Evolutionary conservation across 2,797 vertebrate genomes (phyloP), one percentile per base, ranked within the genome.

Genomic region (Manis crassicaudata): DNA sequence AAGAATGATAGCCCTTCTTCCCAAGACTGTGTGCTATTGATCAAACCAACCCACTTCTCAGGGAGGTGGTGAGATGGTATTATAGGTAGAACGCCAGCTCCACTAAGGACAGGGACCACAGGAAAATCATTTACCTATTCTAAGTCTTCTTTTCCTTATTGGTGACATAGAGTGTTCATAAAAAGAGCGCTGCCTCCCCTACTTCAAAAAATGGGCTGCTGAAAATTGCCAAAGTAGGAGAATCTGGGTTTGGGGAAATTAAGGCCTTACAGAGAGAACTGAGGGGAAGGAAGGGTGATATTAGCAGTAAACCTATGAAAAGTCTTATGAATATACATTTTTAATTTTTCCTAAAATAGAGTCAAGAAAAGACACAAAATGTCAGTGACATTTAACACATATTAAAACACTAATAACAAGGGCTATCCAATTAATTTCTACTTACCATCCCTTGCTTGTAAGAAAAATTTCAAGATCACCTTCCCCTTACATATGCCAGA

Each of bases 351-450:
- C 87, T 85, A 89, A 96, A 95, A 84, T 40, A 88, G 90, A 92
- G 68, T 79, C 25, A 88, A 89, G 88, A 40, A 80, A 50, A 89
- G 67, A 76, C 20, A 46, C 35, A 89, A 88, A 88, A 92, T 76
- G 20, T 68, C 73, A 52, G 58, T 90, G 83, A 88, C 73, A 86
- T 88, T 91, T 65, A 92, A 68, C 40, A 82, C 77, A n/a, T 18
- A 70, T 90, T 85, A 88, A 96, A 92, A 86, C 75, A 63, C 25
- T 85, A 88, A 85, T 90, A 88, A 60, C 29, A 88, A 77, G 84
- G 35, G n/a, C 73, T 82, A 88, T 37, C 40, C 62, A 58, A 86
- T 84, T 88, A 93, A 92, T 88, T 96, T 95, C 73, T 92, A 79
- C 72, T 93, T 96, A 91, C 65, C 92, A 86, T 84, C 25, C 37